These are phyloP conservation scores for Petromus typicus DNA, from an alignment of 2,113 vertebrate genomes.

Conservation along the genomic window DNA sequence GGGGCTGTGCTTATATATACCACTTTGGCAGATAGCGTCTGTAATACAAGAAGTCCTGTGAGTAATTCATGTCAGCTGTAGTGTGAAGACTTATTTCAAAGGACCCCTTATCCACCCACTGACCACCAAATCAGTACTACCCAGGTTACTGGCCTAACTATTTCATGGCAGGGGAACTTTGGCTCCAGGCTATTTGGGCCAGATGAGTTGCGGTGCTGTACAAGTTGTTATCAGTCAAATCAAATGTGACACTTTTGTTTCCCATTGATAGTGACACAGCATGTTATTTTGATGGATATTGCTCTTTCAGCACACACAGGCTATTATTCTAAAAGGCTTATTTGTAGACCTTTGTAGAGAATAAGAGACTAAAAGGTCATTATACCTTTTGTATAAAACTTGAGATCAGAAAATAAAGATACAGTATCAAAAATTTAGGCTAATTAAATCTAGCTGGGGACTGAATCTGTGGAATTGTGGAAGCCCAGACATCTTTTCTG, in stretches of 20 bases:
- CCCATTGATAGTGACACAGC: neutral
- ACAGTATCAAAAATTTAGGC: constrained; percentile 41
- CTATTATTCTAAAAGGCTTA: neutral
- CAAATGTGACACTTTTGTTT: neutral
- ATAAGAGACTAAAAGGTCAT: neutral
- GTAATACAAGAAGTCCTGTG: neutral
- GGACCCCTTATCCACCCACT: neutral
- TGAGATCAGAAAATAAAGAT: constrained; percentile 39
- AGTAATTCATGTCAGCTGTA: neutral
- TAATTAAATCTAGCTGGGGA: constrained; percentile 15
- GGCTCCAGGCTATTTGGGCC: neutral
- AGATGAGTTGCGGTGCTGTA: neutral
- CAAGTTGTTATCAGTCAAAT: neutral
- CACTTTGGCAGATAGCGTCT: neutral
- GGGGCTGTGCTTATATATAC: neutral
- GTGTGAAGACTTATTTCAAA: neutral
- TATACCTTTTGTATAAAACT: constrained; percentile 30
- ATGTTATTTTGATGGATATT: neutral
- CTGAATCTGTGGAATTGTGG: neutral
- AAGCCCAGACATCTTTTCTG: constrained; percentile 28
- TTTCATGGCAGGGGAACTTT: neutral
- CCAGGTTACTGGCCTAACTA: neutral
- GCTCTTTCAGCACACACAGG: neutral
- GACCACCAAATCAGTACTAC: neutral
- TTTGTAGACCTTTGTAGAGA: neutral